phyloP scores from a whole-genome alignment of 1,140 invertebrate genomes.

The Bombus sylvicola region DNA sequence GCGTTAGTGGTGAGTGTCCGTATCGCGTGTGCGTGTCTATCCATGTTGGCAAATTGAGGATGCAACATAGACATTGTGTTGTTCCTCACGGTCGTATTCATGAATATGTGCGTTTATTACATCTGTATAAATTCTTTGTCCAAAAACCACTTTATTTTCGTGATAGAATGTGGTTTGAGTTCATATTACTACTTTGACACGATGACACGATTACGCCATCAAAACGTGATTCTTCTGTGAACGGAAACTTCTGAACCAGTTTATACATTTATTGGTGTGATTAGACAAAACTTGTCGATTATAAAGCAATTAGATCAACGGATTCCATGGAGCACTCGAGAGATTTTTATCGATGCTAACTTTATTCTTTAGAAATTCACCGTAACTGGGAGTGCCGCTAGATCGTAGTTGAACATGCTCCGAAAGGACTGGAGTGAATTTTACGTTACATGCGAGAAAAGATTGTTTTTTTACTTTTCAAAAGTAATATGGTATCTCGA shows the following conservation, averaged over 20 bases:
- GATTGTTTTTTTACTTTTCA: slow-evolving; percentile 25
- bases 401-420: slow-evolving; percentile 44
- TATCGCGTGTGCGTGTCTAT: slow-evolving; percentile 38
- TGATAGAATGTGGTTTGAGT: slow-evolving; percentile 29
- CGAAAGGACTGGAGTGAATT: slow-evolving; percentile 35
- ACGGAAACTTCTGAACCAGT: slow-evolving; percentile 12
- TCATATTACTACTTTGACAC: slow-evolving; percentile 66
- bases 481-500: slow-evolving; percentile 33
- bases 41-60: slow-evolving; percentile 25
- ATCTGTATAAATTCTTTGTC: slow-evolving; percentile 9
- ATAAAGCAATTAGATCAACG: neutral
- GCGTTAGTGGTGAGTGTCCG: slow-evolving; percentile 72
- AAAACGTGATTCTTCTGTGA: slow-evolving; percentile 47
- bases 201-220: slow-evolving; percentile 54
- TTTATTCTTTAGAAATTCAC: slow-evolving; percentile 48
- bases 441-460: slow-evolving; percentile 36
- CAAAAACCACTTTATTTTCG: slow-evolving; percentile 10
- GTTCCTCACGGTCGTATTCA: slow-evolving; percentile 10
- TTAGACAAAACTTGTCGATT: neutral
- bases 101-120: slow-evolving; percentile 29
- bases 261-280: slow-evolving; percentile 2
- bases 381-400: slow-evolving; percentile 51
- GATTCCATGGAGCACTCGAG: neutral
- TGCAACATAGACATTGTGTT: slow-evolving; percentile 29
- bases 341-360: slow-evolving; percentile 16